Conservation (phyloP, 2,888 invertebrate genomes). For the Zygaena filipendulae region DNA sequence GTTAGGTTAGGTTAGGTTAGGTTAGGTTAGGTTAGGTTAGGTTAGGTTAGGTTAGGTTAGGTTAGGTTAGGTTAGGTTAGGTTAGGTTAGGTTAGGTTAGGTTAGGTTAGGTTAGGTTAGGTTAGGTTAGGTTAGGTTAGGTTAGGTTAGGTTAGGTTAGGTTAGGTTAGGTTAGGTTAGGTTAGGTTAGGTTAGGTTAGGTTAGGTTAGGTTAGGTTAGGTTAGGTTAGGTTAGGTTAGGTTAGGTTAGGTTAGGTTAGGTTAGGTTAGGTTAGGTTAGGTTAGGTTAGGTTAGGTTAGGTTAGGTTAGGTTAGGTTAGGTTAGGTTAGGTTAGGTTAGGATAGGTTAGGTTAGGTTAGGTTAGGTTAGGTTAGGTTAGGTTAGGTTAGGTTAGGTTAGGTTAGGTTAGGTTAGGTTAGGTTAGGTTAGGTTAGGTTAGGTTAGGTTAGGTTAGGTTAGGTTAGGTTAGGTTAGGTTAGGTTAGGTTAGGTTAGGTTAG, state of each 20-base stretch:
- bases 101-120: slow-evolving; percentile 10
- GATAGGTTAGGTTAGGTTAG: slow-evolving; percentile 22
- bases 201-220: slow-evolving; percentile 20
- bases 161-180: slow-evolving; percentile 20
- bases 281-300: slow-evolving; percentile 16
- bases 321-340: slow-evolving; percentile 21
- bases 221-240: slow-evolving; percentile 20
- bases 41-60: slow-evolving; percentile 7
- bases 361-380: slow-evolving; percentile 20
- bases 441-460: slow-evolving; percentile 19
- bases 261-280: slow-evolving; percentile 20
- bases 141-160: slow-evolving; percentile 21
- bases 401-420: slow-evolving; percentile 18
- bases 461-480: slow-evolving; percentile 12
- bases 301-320: slow-evolving; percentile 21
- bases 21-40: slow-evolving; percentile 5
- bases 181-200: slow-evolving; percentile 21
- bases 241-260: slow-evolving; percentile 20
- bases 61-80: slow-evolving; percentile 10
- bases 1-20: slow-evolving; percentile 8
- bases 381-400: slow-evolving; percentile 19
- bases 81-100: slow-evolving; percentile 10
- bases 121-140: slow-evolving; percentile 9
- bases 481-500: slow-evolving; percentile 16
- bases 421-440: slow-evolving; percentile 12